A percentile compares a stretch with the other conserved stretches of the same genome.
These are phyloP conservation scores for Ictalurus furcatus DNA, from an alignment of 2,113 vertebrate genomes.

Conservation along the genomic window DNA sequence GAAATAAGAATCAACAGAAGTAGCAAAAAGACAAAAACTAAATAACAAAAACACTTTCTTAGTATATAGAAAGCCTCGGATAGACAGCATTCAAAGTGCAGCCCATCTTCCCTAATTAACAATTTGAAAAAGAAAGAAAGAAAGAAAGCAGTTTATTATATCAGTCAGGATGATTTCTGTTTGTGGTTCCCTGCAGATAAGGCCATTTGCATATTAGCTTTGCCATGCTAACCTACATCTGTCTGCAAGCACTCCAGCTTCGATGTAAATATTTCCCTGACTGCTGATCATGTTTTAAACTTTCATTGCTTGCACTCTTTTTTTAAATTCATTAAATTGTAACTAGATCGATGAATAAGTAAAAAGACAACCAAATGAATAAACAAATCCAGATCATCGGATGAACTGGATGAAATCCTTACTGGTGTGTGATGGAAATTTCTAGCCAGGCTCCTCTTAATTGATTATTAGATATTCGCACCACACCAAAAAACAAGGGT, in stretches of 20 bases:
- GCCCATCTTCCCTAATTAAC: slow-evolving; percentile 98
- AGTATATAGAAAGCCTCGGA: slow-evolving; percentile 68
- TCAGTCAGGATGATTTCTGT: slow-evolving; percentile 98
- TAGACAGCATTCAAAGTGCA: slow-evolving; percentile 72
- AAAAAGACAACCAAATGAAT: slow-evolving; percentile 43
- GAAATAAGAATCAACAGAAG: not conserved
- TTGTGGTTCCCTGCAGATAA: slow-evolving; percentile 99
- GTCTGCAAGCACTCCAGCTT: slow-evolving; percentile 87
- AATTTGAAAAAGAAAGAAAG: slow-evolving; percentile 83
- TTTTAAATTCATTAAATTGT: slow-evolving; percentile 72
- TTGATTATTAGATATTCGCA: slow-evolving; percentile 58
- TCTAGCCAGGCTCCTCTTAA: slow-evolving; percentile 47
- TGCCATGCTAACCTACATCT: slow-evolving; percentile 97
- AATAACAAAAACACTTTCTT: slow-evolving; percentile 60
- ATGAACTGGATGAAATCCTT: slow-evolving; percentile 41
- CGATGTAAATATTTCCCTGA: slow-evolving; percentile 89
- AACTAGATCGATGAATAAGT: slow-evolving; percentile 69
- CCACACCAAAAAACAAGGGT: slow-evolving; percentile 42
- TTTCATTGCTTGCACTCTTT: slow-evolving; percentile 58
- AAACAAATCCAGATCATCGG: slow-evolving; percentile 50
- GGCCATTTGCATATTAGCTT: slow-evolving; percentile 99
- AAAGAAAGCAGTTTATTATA: slow-evolving; percentile 93
- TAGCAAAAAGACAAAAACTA: slow-evolving; percentile 1
- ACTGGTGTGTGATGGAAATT: slow-evolving; percentile 45
- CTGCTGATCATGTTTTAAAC: slow-evolving; percentile 72